A percentile compares a stretch with the other conserved stretches of the same genome.
phyloP scores from a whole-genome alignment of 2,113 vertebrate species.

The Calidris pugnax region DNA sequence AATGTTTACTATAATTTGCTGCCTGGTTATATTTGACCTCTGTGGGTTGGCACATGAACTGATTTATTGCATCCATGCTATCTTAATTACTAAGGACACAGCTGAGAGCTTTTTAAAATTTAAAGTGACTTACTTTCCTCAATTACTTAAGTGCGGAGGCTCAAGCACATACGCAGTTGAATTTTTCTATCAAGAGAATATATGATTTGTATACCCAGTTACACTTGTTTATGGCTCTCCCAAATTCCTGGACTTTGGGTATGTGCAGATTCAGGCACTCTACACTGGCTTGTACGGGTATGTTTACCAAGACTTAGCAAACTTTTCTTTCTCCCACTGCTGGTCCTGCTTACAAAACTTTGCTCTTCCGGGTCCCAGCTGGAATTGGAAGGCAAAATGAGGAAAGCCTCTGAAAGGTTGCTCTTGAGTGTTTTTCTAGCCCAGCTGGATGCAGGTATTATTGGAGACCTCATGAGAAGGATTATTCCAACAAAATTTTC shows the following conservation, averaged over 20 bases:
- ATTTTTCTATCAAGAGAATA: neutral
- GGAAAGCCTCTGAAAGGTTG: constrained; percentile 2
- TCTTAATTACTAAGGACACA: constrained; percentile 72
- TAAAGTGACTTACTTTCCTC: constrained; percentile 62
- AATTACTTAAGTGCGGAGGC: constrained; percentile 29
- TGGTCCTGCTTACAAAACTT: constrained; percentile 25
- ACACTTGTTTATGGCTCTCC: constrained; percentile 22
- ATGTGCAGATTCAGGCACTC: neutral
- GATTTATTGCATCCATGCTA: constrained; percentile 71
- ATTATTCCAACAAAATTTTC: constrained; percentile 48
- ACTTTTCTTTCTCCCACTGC: constrained; percentile 25
- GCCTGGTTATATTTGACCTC: constrained; percentile 85
- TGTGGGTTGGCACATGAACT: constrained; percentile 85
- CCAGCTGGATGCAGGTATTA: constrained; percentile 49
- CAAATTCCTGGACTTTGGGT: neutral
- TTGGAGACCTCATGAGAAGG: constrained; percentile 41
- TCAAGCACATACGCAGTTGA: neutral
- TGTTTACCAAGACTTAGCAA: neutral
- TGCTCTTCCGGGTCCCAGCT: constrained; percentile 23
- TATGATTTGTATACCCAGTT: neutral
- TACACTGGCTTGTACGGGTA: neutral
- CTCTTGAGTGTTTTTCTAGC: constrained; percentile 3
- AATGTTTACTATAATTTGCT: constrained; percentile 91
- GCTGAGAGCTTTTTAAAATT: constrained; percentile 62
- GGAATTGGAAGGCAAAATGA: constrained; percentile 25